A percentile compares a stretch with the other conserved stretches of the same genome.
Evolutionary conservation across 2,113 vertebrate genomes (phyloP).

Genomic region (Typhlomys cinereus): DNA sequence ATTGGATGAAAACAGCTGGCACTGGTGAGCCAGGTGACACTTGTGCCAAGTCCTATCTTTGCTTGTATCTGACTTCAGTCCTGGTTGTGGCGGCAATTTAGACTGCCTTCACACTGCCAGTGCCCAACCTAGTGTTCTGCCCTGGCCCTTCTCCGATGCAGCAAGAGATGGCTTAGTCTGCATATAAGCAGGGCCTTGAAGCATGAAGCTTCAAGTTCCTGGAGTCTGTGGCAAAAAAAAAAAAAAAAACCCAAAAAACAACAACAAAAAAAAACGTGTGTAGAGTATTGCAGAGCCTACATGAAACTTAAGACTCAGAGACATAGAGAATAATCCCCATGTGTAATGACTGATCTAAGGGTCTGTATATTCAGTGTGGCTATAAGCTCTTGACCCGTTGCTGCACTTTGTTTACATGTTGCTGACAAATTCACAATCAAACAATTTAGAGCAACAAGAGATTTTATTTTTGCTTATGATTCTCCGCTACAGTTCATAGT

Average conservation of each 20-base stretch:
- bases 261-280: too few species aligned
- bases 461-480: too few species aligned
- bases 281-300: background rate
- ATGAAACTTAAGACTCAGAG: background rate
- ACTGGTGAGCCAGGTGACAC: background rate
- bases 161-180: too few species aligned
- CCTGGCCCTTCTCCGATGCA: background rate
- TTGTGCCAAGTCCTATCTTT: background rate
- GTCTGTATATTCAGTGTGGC: background rate
- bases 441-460: too few species aligned
- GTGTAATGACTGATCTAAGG: background rate
- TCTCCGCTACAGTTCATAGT: too few species aligned
- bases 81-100: accelerated
- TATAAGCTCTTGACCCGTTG: background rate
- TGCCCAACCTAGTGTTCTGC: background rate
- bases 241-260: too few species aligned
- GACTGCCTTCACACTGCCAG: background rate
- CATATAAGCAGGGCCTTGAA: background rate
- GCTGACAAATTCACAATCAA: too few species aligned
- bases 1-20: too few species aligned
- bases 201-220: background rate
- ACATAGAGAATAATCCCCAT: background rate
- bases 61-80: background rate
- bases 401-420: too few species aligned
- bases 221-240: background rate